These are phyloP conservation scores for Bhutanitis thaidina DNA, from an alignment of 2,888 invertebrate genomes.

Conservation along the genomic window DNA sequence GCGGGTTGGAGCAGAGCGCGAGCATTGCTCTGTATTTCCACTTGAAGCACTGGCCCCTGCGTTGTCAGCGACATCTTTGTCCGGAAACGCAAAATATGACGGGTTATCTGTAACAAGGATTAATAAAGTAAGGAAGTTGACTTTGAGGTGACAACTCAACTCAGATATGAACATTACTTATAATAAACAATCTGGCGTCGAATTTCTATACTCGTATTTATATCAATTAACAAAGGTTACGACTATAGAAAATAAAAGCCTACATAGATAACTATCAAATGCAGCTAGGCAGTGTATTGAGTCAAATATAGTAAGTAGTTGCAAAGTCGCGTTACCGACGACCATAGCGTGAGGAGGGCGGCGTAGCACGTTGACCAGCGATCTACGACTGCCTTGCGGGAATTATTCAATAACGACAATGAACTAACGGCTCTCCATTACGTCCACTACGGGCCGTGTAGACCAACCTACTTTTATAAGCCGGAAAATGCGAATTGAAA, in stretches of 20 bases:
- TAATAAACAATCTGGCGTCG: too few relatives aligned
- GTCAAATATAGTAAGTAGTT: too few relatives aligned
- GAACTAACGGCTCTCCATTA: constrained; percentile 73
- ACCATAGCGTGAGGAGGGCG: constrained; percentile 25
- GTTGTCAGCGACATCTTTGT: constrained; percentile 65
- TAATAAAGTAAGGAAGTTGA: neutral
- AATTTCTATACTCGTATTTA: too few relatives aligned
- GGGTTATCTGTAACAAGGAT: constrained; percentile 84
- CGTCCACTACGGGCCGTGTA: constrained; percentile 58
- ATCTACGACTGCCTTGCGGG: constrained; percentile 46
- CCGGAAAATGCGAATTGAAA: constrained; percentile 78
- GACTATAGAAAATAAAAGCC: too few relatives aligned
- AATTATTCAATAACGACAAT: constrained; percentile 78
- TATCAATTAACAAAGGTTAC: too few relatives aligned
- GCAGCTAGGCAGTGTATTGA: too few relatives aligned
- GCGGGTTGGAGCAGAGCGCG: constrained; percentile 84
- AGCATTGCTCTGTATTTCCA: constrained; percentile 75
- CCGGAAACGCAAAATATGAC: constrained; percentile 85
- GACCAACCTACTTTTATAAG: constrained; percentile 72
- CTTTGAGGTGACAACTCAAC: too few relatives aligned
- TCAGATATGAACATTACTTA: too few relatives aligned
- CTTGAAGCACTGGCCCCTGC: constrained; percentile 41
- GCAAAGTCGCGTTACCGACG: constrained; percentile 23
- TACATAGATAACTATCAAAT: too few relatives aligned
- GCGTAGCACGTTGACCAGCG: constrained; percentile 32